Base-by-base conservation (phyloP, 2,113 vertebrate genomes). In the Alosa alosa region DNA sequence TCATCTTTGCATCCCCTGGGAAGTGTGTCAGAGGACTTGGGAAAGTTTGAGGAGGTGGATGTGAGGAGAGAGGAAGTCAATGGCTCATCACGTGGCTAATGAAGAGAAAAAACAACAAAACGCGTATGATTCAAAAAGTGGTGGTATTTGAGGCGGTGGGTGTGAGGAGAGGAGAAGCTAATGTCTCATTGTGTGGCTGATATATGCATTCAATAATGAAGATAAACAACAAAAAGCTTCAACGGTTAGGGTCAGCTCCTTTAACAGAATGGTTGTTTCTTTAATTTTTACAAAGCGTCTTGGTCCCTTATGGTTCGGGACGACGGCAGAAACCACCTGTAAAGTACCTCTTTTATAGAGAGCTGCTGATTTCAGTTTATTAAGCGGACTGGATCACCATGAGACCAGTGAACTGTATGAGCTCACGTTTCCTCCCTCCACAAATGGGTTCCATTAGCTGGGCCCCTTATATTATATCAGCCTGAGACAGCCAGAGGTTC, bases 401-500 rank as follows among this genome's bases (percentile, higher is more conserved):
- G 31, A 78, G 31, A 78, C 13, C 31, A 78, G 72, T 78, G 72
- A 39, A 36, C 72, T 17, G 31, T 78, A 78, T 78, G 72, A 78
- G 72, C n/a, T 72, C 72, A 78, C 36, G 13, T 78, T 78, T 78
- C 72, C 72, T 78, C 1, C 72, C 72, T 36, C 31, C 11, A 15
- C 31, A 78, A 78, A 78, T 78, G 72, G 72, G 31, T 39, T 78
- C 72, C 36, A 78, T 20, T 1, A 44, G 10, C 31, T 11, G 6
- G 31, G 85, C 72, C 84, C 36, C 86, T 46, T 83, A 2, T 44
- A 44, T 44, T 44, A 44, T 44, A 44, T 44, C 4, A 87, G 60
- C 45, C 13, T 8, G 82, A 87, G 45, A 84, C 83, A 83, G 75
- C 13, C 36, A 47, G n/a, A 57, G 75, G 52, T 39, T 36, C 60